Evolutionary conservation across 2,113 vertebrate species (phyloP), one percentile per base, ranked within the genome.

Genomic region (Catharus minimus): DNA sequence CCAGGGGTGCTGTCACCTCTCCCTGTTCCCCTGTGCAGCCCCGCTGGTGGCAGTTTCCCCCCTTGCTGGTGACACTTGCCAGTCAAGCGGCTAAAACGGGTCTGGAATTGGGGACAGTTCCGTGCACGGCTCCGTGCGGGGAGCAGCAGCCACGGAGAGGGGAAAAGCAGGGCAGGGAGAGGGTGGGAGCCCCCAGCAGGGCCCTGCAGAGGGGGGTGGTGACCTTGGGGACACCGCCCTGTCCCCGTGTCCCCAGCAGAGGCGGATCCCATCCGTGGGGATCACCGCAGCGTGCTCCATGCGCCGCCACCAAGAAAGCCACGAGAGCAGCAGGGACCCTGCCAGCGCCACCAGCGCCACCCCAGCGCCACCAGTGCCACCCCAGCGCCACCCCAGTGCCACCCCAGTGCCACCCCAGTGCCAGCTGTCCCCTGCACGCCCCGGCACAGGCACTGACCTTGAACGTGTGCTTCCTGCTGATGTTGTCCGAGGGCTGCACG

Each of bases 381-480:
- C 33, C 33, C 33, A 33, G 33, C 33, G 33, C n/a, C 20, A 4
- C 8, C 5, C 26, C 50, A 16, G 39, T 3, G 56, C 67, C 80
- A 4, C 4, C 7, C 5, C 58, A 2, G 58, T 4, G 68, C 58
- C 80, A 11, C 7, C 15, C 15, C 82, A 2, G 53, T 6, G 62
- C 27, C 73, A 38, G 7, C 36, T 2, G 26, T 21, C 39, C 55
- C 65, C n/a, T 4, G 41, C 80, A 0, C 21, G 30, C 41, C 32
- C 50, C 19, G 3, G 78, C 53, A 2, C 26, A 8, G 78, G 19
- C 66, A 46, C 99, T 97, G 94, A 99, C 99, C 99, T 99, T 99
- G 98, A 99, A 99, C 38, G 99, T 98, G 93, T 98, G 98, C 83
- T 98, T 99, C 86, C 98, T 98, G 97, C 97, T 99, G 98, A 99